These are phyloP conservation scores for Drosophila novamexicana DNA, from an alignment of 1,140 invertebrate genomes.

Conservation along the genomic window DNA sequence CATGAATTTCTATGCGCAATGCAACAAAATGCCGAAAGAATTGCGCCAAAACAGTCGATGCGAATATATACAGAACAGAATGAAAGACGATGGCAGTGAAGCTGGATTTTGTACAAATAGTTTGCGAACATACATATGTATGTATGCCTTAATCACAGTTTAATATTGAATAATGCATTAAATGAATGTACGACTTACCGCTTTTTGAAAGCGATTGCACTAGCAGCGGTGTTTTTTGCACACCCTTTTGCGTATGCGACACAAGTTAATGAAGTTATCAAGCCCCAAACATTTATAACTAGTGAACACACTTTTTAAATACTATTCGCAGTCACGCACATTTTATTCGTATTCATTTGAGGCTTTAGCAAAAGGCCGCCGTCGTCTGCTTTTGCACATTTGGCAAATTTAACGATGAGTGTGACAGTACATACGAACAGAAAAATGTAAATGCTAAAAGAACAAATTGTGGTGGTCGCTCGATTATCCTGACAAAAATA, in stretches of 20 bases:
- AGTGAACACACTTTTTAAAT: background rate
- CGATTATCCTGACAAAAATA: constrained; percentile 13
- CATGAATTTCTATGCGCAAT: constrained; percentile 25
- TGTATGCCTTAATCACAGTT: background rate
- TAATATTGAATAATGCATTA: constrained; percentile 4
- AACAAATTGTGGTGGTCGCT: constrained; percentile 2
- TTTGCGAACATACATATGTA: background rate
- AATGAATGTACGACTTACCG: constrained; percentile 26
- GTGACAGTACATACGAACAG: constrained; percentile 5
- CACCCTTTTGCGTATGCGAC: constrained; percentile 3
- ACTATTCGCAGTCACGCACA: constrained; percentile 1
- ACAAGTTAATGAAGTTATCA: background rate
- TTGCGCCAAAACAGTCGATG: constrained; percentile 74
- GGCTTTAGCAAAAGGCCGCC: constrained; percentile 1
- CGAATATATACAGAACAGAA: constrained; percentile 21
- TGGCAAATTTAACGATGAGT: constrained; percentile 37
- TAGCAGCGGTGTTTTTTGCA: constrained; percentile 35
- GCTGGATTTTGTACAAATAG: background rate
- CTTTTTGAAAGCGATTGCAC: constrained; percentile 14
- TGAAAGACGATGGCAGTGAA: background rate
- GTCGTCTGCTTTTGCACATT: constrained; percentile 38
- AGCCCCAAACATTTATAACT: constrained; percentile 4
- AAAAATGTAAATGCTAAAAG: constrained; percentile 1
- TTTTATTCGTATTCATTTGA: constrained; percentile 16
- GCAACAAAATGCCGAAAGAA: constrained; percentile 41